phyloP scores from a whole-genome alignment of 2,113 vertebrate genomes.

The Sebastes fasciatus region DNA sequence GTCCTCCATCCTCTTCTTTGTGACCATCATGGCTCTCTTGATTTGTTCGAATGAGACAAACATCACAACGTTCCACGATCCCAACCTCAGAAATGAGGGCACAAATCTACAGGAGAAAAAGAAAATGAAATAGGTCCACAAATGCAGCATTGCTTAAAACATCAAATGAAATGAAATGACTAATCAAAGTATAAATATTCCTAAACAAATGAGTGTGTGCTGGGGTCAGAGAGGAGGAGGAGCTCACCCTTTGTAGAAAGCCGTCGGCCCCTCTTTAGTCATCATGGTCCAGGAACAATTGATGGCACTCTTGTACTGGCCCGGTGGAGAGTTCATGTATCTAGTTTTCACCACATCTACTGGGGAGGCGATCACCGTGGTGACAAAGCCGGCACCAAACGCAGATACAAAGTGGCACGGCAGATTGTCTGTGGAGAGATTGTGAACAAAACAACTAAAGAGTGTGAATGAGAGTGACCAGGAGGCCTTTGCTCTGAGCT shows the following conservation, averaged over 20 bases:
- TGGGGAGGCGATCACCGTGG: conserved; percentile 88
- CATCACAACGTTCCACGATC: conserved; percentile 88
- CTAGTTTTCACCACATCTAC: conserved; percentile 91
- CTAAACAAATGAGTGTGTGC: not conserved
- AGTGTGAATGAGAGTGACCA: not conserved
- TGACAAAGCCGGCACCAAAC: conserved; percentile 88
- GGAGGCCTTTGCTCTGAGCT: conserved; percentile 32
- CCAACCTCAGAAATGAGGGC: conserved; percentile 85
- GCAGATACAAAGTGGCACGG: conserved; percentile 90
- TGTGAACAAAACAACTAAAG: not conserved
- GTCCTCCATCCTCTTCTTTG: conserved; percentile 79
- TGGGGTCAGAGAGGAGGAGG: not conserved
- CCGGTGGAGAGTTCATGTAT: conserved; percentile 90
- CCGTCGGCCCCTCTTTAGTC: conserved; percentile 87
- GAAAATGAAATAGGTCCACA: not conserved
- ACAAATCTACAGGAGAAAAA: conserved; percentile 76
- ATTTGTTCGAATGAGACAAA: conserved; percentile 88
- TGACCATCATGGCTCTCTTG: conserved; percentile 86
- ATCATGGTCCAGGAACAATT: conserved; percentile 88
- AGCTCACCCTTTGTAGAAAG: conserved; percentile 90
- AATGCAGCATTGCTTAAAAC: not conserved
- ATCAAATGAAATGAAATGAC: not conserved
- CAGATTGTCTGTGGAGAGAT: conserved; percentile 84
- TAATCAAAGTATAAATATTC: not conserved
- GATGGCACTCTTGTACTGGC: conserved; percentile 86